Evolutionary conservation across 2,797 vertebrate species (phyloP).

Genomic region (Labroides dimidiatus): DNA sequence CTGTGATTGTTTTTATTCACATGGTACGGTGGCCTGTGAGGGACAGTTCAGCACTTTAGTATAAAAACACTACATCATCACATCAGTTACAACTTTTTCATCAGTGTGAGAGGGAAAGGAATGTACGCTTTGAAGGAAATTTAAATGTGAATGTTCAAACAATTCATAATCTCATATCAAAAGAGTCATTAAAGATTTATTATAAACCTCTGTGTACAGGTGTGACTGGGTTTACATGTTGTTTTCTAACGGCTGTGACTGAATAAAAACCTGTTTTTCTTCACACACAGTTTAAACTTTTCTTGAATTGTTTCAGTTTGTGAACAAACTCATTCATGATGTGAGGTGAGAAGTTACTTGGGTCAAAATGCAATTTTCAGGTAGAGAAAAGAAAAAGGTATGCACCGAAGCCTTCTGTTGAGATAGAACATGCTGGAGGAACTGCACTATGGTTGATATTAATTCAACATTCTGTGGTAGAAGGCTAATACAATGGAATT

Average conservation of each 20-base stretch:
- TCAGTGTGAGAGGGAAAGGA: neutral
- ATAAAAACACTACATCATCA: constrained; percentile 13
- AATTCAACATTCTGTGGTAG: too few species aligned
- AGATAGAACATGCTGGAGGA: too few species aligned
- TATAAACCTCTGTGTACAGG: neutral
- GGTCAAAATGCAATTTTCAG: too few species aligned
- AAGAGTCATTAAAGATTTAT: neutral
- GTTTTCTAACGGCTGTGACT: constrained; percentile 17
- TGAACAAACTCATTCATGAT: too few species aligned
- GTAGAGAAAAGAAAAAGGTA: too few species aligned
- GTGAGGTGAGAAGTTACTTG: too few species aligned
- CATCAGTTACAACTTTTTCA: neutral
- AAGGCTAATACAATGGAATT: too few species aligned
- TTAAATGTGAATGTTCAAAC: constrained; percentile 16
- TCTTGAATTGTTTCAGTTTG: too few species aligned
- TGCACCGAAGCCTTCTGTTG: too few species aligned
- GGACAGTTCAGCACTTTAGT: constrained; percentile 47
- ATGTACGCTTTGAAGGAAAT: neutral
- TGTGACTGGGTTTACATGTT: neutral
- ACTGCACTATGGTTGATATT: too few species aligned
- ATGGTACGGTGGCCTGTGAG: constrained; percentile 20
- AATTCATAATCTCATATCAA: neutral
- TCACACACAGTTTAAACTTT: neutral
- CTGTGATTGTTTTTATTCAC: too few species aligned
- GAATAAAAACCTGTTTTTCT: constrained; percentile 42